These are phyloP conservation scores for Palythoa caribaeorum DNA, from an alignment of 92 coral and sea anemone species.

Conservation along the genomic window DNA sequence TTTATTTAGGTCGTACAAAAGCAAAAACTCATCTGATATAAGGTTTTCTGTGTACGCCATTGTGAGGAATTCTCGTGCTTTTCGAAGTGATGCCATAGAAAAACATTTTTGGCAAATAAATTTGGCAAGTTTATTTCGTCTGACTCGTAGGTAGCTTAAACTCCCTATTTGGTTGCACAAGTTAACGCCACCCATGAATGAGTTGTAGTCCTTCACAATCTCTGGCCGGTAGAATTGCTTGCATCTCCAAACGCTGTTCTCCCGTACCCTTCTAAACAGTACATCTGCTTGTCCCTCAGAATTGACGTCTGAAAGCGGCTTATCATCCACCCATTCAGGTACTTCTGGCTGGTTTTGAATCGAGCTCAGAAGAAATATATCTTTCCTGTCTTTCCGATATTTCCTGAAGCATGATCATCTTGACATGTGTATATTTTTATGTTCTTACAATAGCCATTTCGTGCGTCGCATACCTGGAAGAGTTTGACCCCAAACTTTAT, in stretches of 20 bases:
- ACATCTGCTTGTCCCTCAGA: conserved; percentile 31
- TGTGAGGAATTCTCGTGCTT: too few relatives aligned
- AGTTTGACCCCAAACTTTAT: conserved; percentile 53
- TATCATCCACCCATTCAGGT: conserved; percentile 54
- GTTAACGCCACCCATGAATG: conserved; percentile 21
- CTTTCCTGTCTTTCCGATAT: conserved; percentile 56
- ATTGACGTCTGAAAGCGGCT: conserved; percentile 31
- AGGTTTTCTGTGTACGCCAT: too few relatives aligned
- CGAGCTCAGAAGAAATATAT: conserved; percentile 47
- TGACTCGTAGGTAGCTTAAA: too few relatives aligned
- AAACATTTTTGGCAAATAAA: too few relatives aligned
- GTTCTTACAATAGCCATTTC: conserved; percentile 56
- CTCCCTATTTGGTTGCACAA: conserved; percentile 12
- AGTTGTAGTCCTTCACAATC: conserved; percentile 27
- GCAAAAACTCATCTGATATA: too few relatives aligned
- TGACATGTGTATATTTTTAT: conserved; percentile 53
- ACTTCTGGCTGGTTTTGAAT: conserved; percentile 56
- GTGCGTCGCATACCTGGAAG: conserved; percentile 43
- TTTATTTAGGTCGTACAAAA: too few relatives aligned
- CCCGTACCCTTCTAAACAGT: conserved; percentile 36
- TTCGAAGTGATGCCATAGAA: too few relatives aligned
- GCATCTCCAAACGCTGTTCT: conserved; percentile 37
- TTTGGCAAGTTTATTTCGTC: too few relatives aligned
- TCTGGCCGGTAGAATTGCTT: conserved; percentile 44
- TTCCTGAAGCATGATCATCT: conserved; percentile 51